These are phyloP conservation scores for Drosophila obscura DNA, from an alignment of 1,140 invertebrate genomes.

Conservation along the genomic window DNA sequence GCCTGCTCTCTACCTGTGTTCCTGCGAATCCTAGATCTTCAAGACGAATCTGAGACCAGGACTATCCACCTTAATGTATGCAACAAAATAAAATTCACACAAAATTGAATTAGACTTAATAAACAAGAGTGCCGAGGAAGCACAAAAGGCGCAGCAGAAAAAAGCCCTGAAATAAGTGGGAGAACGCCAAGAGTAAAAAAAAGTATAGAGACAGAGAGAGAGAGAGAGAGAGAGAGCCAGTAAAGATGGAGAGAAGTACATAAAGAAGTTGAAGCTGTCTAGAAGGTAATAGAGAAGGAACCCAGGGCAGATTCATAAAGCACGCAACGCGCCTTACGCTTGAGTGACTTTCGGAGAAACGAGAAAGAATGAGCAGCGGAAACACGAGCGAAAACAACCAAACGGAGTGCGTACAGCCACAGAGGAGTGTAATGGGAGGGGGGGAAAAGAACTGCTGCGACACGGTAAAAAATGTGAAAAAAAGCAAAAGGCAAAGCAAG, in stretches of 20 bases:
- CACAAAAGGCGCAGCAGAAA: conserved; percentile 64
- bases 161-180: conserved; percentile 41
- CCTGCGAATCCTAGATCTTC: not conserved
- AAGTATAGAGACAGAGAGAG: not conserved
- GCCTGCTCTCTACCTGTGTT: conserved; percentile 21
- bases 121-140: conserved; percentile 52
- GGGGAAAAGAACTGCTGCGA: conserved; percentile 27
- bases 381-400: conserved; percentile 40
- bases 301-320: conserved; percentile 66
- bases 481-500: conserved; percentile 18
- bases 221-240: not conserved
- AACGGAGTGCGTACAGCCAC: conserved; percentile 8
- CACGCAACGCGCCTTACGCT: conserved; percentile 65
- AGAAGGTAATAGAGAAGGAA: conserved; percentile 62
- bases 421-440: not conserved
- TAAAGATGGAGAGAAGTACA: not conserved
- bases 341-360: conserved; percentile 55
- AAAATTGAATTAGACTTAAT: conserved; percentile 80
- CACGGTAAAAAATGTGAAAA: conserved; percentile 51
- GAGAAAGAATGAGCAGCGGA: conserved; percentile 15
- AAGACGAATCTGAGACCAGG: not conserved
- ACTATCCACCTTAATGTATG: conserved; percentile 60
- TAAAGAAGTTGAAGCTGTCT: conserved; percentile 40
- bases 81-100: conserved; percentile 73
- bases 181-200: not conserved